These are phyloP conservation scores for Pelodiscus sinensis DNA, from an alignment of 2,113 vertebrate genomes.

Conservation along the genomic window DNA sequence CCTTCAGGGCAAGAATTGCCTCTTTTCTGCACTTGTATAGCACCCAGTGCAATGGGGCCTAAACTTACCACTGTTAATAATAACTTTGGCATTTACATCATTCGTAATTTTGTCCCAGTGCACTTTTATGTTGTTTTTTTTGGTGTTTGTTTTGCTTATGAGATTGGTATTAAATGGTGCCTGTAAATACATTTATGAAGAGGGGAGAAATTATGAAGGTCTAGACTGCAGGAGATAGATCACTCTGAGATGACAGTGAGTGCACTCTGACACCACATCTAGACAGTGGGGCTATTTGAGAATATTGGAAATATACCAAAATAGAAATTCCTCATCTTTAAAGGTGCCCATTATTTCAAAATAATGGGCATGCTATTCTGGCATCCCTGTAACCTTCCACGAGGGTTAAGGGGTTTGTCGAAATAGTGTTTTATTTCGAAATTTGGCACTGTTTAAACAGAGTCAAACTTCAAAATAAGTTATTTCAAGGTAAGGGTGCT, in stretches of 20 bases:
- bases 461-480: too few species aligned
- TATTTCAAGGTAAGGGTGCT: too few species aligned
- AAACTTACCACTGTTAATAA: neutral
- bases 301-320: too few species aligned
- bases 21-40: neutral
- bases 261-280: neutral
- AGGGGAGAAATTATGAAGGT: neutral
- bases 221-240: neutral
- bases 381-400: too few species aligned
- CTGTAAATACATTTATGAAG: fast-evolving
- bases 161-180: neutral
- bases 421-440: too few species aligned
- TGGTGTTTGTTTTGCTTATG: neutral
- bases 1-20: neutral
- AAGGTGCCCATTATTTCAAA: too few species aligned
- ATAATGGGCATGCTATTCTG: too few species aligned
- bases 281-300: too few species aligned
- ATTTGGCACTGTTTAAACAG: too few species aligned
- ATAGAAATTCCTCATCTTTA: too few species aligned
- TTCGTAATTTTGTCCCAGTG: neutral
- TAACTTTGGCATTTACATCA: neutral
- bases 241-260: neutral
- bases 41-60: fast-evolving
- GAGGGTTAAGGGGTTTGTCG: too few species aligned
- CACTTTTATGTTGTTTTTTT: neutral